Conservation (phyloP, 2,797 vertebrate genomes). For the Lepilemur ruficaudatus region DNA sequence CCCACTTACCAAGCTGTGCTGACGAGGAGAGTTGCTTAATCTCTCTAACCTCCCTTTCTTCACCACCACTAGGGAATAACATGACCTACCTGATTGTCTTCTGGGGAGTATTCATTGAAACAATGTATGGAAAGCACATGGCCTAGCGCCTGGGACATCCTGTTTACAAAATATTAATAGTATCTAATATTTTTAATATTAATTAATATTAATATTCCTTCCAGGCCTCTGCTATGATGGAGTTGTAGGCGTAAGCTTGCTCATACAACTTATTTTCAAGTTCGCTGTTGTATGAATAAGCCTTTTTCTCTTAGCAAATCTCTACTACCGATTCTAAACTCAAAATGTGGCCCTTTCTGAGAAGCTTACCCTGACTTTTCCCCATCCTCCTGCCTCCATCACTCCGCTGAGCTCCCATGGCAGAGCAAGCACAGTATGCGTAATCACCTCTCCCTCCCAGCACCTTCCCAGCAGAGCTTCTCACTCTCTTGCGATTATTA, state of each 20-base stretch:
- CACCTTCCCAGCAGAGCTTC: rapidly evolving
- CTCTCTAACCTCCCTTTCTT: not conserved
- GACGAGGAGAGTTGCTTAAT: not conserved
- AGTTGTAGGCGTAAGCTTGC: not conserved
- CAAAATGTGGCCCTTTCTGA: not conserved
- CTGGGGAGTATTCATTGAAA: not conserved
- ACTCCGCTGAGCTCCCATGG: not conserved
- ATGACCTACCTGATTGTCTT: not conserved
- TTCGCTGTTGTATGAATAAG: not conserved
- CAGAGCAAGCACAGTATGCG: rapidly evolving
- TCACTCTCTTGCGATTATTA: rapidly evolving
- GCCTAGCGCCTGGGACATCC: not conserved
- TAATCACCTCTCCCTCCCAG: not conserved
- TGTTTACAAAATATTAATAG: not conserved
- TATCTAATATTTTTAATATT: not conserved
- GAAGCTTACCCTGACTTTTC: not conserved
- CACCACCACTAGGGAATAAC: not conserved
- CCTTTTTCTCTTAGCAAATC: not conserved
- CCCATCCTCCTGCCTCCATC: not conserved
- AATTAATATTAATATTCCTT: not conserved
- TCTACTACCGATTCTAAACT: not conserved
- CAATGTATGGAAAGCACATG: not conserved
- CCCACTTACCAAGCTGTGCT: not conserved
- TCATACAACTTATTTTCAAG: not conserved
- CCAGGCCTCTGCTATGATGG: rapidly evolving